A percentile compares a stretch with the other conserved stretches of the same genome.
Conservation (phyloP, 2,888 invertebrate genomes). For the Thecocarcelia acutangulata region DNA sequence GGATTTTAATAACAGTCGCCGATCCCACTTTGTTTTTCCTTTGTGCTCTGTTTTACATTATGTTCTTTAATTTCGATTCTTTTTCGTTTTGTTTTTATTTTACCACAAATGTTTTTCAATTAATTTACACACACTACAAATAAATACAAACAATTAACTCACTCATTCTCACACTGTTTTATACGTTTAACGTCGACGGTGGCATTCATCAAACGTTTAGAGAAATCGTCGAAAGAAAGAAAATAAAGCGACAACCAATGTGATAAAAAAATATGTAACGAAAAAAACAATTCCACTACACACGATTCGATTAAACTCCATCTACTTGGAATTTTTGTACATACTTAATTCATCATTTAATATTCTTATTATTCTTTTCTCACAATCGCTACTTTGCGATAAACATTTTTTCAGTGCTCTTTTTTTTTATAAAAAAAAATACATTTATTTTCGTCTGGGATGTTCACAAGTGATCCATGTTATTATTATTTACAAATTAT, state of each 20-base stretch:
- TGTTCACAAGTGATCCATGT: conserved; percentile 4
- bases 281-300: conserved; percentile 60
- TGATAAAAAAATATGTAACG: conserved; percentile 19
- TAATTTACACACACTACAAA: conserved; percentile 51
- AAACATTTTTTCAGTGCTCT: conserved; percentile 39
- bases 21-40: conserved; percentile 55
- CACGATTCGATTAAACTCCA: conserved; percentile 52
- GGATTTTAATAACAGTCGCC: conserved; percentile 32
- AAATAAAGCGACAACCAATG: conserved; percentile 38
- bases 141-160: conserved; percentile 30
- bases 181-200: conserved; percentile 37
- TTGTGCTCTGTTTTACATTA: conserved; percentile 36
- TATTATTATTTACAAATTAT: conserved; percentile 16
- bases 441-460: conserved; percentile 1
- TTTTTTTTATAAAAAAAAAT: conserved; percentile 2
- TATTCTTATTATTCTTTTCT: conserved; percentile 35
- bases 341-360: conserved; percentile 30
- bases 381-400: conserved; percentile 13
- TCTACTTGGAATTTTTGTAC: conserved; percentile 61
- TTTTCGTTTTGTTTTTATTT: conserved; percentile 50
- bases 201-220: conserved; percentile 37
- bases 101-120: conserved; percentile 61
- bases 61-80: conserved; percentile 54
- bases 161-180: conserved; percentile 33
- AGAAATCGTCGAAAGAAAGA: conserved; percentile 47